Evolutionary conservation across 2,888 invertebrate genomes (phyloP).

Genomic region (Leptinotarsa rubiginosa): DNA sequence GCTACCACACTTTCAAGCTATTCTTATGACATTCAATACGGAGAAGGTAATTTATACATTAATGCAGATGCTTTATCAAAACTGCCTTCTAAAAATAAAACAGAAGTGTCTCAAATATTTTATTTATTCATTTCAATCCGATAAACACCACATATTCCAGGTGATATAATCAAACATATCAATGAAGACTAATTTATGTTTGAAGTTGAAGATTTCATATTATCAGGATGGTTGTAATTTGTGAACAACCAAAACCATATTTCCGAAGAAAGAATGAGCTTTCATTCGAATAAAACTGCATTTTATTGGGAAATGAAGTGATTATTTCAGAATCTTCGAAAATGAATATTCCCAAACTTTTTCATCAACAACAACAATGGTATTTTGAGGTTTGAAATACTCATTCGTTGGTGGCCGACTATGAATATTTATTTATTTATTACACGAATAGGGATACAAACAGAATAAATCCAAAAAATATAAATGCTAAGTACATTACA

Average conservation of each 20-base stretch:
- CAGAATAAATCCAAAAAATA: no score
- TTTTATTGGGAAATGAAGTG: neutral
- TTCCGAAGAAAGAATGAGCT: neutral
- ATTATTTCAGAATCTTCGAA: neutral
- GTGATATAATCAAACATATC: neutral
- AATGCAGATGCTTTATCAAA: slow-evolving; percentile 7
- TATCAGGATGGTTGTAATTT: neutral
- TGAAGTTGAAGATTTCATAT: neutral
- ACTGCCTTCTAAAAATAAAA: neutral
- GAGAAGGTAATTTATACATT: neutral
- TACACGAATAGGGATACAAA: no score
- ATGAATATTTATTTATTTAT: no score
- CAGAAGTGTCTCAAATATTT: neutral
- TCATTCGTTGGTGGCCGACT: neutral
- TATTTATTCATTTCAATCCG: neutral
- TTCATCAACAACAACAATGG: slow-evolving; percentile 9
- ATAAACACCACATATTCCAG: neutral
- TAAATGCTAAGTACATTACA: no score
- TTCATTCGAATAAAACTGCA: neutral
- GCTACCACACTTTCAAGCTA: neutral
- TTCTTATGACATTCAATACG: neutral
- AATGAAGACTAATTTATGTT: neutral
- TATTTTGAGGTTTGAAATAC: neutral
- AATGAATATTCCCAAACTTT: neutral
- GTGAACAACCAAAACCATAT: neutral